phyloP scores from a whole-genome alignment of 2,113 vertebrate species.

The Brachypteracias leptosomus region DNA sequence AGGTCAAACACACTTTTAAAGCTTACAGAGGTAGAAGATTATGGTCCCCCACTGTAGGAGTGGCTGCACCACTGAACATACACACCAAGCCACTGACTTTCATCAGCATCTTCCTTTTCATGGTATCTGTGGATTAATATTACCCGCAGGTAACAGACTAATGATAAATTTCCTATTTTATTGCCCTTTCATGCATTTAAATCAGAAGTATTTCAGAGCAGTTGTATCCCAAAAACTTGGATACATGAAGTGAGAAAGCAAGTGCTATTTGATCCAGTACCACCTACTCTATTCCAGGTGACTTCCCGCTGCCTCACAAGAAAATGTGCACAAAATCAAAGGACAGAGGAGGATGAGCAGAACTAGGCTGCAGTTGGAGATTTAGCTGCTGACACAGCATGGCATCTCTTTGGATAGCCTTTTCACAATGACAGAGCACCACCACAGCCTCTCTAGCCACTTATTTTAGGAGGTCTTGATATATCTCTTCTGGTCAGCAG shows the following conservation, averaged over 20 bases:
- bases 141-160: not conserved
- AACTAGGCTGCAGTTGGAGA: not conserved
- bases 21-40: not conserved
- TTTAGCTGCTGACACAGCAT: not conserved
- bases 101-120: not conserved
- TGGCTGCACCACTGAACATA: not conserved
- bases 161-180: not conserved
- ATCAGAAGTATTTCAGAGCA: not conserved
- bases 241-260: not conserved
- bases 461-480: not conserved
- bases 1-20: not conserved
- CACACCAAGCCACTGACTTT: not conserved
- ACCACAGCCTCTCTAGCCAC: not conserved
- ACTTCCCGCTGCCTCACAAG: not conserved
- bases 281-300: not conserved
- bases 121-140: not conserved
- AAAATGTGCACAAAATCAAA: not conserved
- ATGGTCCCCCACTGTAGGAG: not conserved
- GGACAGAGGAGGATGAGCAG: not conserved
- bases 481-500: not conserved
- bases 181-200: not conserved
- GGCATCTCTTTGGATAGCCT: not conserved
- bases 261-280: not conserved
- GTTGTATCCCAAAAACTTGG: not conserved
- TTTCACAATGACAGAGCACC: not conserved